Conservation (phyloP, 2,888 invertebrate genomes). For the Hypolimnas misippus region DNA sequence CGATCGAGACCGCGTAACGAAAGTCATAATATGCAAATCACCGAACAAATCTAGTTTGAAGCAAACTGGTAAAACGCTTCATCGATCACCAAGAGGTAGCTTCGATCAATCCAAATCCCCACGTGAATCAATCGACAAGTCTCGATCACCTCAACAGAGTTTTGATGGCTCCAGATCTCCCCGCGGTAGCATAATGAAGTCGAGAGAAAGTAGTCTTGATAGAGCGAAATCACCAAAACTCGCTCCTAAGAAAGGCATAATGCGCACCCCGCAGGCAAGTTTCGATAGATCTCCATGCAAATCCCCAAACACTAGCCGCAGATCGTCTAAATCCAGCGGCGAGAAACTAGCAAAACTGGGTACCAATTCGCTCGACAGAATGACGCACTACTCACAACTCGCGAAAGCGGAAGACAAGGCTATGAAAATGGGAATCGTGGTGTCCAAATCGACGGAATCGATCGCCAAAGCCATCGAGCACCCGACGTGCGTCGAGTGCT, state of each 20-base stretch:
- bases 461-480: constrained; percentile 85
- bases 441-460: constrained; percentile 82
- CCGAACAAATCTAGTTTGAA: constrained; percentile 79
- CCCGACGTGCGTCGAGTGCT: constrained; percentile 89
- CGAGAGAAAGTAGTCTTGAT: constrained; percentile 74
- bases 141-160: constrained; percentile 83
- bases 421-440: constrained; percentile 82
- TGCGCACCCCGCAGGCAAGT: constrained; percentile 80
- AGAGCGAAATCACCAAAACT: constrained; percentile 77
- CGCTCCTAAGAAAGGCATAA: constrained; percentile 79
- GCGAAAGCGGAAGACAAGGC: constrained; percentile 81
- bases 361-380: constrained; percentile 78
- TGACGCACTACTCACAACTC: constrained; percentile 78
- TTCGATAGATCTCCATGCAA: constrained; percentile 77
- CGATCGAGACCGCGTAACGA: constrained; percentile 76
- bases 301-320: constrained; percentile 75
- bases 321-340: constrained; percentile 70
- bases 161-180: constrained; percentile 80
- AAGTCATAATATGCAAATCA: constrained; percentile 80
- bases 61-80: constrained; percentile 67
- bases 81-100: constrained; percentile 83
- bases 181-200: constrained; percentile 79
- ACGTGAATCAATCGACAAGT: constrained; percentile 83
- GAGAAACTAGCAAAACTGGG: constrained; percentile 77
- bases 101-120: constrained; percentile 79